Percentiles rank a stretch among this genome's conserved stretches.
These are phyloP conservation scores for Gymnogyps californianus DNA, from an alignment of 2,113 vertebrate genomes.

Conservation along the genomic window DNA sequence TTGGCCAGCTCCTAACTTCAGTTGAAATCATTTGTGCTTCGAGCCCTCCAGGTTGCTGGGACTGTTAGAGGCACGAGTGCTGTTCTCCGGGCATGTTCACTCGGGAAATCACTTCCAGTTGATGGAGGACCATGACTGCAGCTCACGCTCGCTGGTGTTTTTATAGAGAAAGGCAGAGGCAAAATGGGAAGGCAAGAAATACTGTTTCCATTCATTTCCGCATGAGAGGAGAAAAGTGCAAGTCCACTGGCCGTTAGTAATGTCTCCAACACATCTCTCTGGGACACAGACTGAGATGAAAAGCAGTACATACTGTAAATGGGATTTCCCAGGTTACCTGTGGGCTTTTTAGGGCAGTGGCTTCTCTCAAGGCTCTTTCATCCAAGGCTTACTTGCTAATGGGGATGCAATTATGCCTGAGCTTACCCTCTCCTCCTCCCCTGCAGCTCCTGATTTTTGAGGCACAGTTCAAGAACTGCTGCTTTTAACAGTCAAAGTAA, in stretches of 20 bases:
- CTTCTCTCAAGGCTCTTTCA: neutral
- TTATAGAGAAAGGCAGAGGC: neutral
- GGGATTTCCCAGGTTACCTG: neutral
- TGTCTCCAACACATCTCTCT: neutral
- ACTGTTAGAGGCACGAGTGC: neutral
- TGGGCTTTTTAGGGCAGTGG: neutral
- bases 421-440: neutral
- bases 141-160: fast-evolving
- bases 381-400: neutral
- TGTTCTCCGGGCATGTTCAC: neutral
- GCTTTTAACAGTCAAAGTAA: neutral
- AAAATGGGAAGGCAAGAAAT: neutral
- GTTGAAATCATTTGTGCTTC: neutral
- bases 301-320: neutral
- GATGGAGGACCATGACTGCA: neutral
- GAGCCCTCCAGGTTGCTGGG: neutral
- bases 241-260: neutral
- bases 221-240: neutral
- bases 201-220: neutral
- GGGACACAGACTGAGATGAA: neutral
- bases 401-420: neutral
- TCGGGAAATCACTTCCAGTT: neutral
- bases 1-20: neutral
- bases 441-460: neutral
- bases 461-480: neutral